Base-by-base conservation (phyloP, 2,113 vertebrate genomes). In the Poecilia latipinna region DNA sequence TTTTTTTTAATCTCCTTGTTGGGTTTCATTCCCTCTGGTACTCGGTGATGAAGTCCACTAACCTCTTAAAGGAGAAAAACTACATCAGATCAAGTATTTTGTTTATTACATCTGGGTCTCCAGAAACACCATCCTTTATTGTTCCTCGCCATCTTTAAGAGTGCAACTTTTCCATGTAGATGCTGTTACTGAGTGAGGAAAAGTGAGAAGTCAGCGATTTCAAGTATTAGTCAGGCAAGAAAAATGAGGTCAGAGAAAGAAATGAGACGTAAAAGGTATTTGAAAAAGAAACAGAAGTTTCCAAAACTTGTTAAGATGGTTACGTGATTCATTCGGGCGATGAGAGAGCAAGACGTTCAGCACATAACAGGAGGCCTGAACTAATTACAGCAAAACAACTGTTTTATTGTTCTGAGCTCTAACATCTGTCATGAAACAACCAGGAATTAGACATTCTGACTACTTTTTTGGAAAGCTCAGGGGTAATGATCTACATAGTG, bases 1-100 rank as follows among this genome's bases (percentile, higher is more conserved):
- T 68, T 87, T 86, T 70, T 87, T 86, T 85, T 65, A 86, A 72
- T 31, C 70, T 74, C 37, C 69, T 68, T 37, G 62, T 39, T 17
- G 74, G 26, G 65, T 78, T 28, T 33, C 61, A 62, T 68, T 74
- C 64, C 26, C 6, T 79, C n/a, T 24, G 19, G 33, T 54, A 65
- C 44, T 76, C 19, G 28, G n/a, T 6, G 60, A 82, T 80, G 42
- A 85, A 89, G 77, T 81, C 62, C 61, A 72, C 54, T 33, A 39
- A 68, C 74, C 60, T 42, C 48, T 76, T 48, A 64, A 44, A 71
- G 61, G 63, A 61, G 67, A 63, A 70, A 32, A 65, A 66, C 61
- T 24, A 66, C 31, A 26, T n/a, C 8, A 28, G 54, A 81, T 63
- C 48, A 61, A 74, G 79, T 72, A 37, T 63, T n/a, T n/a, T n/a